These are phyloP conservation scores for Sakesphorus luctuosus DNA, from an alignment of 2,113 vertebrate species.

Conservation along the genomic window DNA sequence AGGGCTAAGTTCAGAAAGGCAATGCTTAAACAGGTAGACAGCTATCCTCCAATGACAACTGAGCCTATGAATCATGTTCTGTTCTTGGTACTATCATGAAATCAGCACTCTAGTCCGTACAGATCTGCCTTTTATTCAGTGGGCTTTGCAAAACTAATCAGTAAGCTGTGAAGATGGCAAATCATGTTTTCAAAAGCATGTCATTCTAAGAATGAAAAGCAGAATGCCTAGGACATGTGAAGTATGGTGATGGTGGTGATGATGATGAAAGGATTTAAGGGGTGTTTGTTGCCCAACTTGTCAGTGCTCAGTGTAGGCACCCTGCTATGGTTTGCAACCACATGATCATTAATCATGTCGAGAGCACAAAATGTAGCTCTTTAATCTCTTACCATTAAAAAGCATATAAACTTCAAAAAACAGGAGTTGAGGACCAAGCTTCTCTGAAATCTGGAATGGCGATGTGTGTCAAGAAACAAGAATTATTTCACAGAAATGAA, in stretches of 20 bases:
- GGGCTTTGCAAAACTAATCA: neutral
- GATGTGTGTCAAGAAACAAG: conserved; percentile 35
- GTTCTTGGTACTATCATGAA: neutral
- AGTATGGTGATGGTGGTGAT: neutral
- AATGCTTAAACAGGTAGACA: neutral
- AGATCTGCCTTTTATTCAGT: neutral
- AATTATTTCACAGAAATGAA: conserved; percentile 39
- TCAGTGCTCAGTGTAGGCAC: neutral
- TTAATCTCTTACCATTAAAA: conserved; percentile 31
- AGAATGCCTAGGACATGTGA: neutral
- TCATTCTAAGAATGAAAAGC: neutral
- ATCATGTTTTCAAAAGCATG: neutral
- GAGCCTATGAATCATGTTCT: neutral
- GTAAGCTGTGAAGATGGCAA: neutral
- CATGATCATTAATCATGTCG: fast-evolving
- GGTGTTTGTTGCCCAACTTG: neutral
- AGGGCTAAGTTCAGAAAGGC: neutral
- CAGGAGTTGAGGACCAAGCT: conserved; percentile 29
- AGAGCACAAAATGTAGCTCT: neutral
- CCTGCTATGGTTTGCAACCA: neutral
- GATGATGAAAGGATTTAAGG: neutral
- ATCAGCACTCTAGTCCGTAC: neutral
- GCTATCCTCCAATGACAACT: neutral
- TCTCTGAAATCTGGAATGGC: conserved; percentile 45
- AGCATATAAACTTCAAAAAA: conserved; percentile 60